phyloP scores from a whole-genome alignment of 2,113 vertebrate species.

The Martes martes region DNA sequence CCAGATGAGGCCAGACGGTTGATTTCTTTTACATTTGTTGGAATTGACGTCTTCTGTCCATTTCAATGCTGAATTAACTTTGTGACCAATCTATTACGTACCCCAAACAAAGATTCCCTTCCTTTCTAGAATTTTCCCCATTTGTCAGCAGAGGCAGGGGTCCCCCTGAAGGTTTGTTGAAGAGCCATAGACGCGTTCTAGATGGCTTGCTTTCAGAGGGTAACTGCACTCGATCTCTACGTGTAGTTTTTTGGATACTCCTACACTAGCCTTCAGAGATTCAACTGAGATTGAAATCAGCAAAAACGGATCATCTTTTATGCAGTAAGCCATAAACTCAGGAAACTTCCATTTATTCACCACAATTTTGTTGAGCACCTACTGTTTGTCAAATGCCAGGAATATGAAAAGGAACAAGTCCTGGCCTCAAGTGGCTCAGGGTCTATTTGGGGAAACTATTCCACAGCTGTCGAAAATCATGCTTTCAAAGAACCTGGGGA shows the following conservation, averaged over 20 bases:
- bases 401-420: background rate
- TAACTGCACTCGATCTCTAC: background rate
- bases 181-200: background rate
- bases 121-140: background rate
- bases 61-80: background rate
- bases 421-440: background rate
- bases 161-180: background rate
- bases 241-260: background rate
- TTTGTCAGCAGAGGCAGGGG: background rate
- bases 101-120: too few species aligned
- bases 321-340: background rate
- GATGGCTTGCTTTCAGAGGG: background rate
- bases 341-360: background rate
- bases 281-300: background rate
- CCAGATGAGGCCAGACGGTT: background rate
- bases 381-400: background rate
- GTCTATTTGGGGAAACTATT: background rate
- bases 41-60: background rate
- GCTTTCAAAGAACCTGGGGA: background rate
- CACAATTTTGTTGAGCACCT: background rate
- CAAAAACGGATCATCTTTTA: background rate
- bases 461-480: background rate
- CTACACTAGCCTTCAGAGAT: background rate
- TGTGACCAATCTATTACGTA: background rate
- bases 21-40: background rate